A percentile compares a stretch with the other conserved stretches of the same genome.
phyloP scores from a whole-genome alignment of 2,113 vertebrate species.

The Hydropotes inermis region DNA sequence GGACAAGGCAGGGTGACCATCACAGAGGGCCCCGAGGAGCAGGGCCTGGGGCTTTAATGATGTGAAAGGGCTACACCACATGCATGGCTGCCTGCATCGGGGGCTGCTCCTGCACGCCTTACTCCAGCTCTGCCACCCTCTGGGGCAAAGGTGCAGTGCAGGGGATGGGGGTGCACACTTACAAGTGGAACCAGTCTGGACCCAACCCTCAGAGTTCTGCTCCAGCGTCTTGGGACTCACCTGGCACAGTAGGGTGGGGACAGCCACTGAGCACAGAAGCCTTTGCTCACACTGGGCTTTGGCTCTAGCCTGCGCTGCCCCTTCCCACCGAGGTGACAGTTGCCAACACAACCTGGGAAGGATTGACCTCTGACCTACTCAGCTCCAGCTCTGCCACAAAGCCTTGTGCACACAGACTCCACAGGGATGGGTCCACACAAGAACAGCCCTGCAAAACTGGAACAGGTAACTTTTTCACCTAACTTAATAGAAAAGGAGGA shows the following conservation, averaged over 20 bases:
- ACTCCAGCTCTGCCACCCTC: not conserved
- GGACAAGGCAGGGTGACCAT: accelerated
- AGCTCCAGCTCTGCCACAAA: not conserved
- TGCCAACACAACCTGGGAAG: not conserved
- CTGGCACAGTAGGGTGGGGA: not conserved
- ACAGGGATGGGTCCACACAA: accelerated
- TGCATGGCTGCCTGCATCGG: accelerated
- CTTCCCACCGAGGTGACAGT: not conserved
- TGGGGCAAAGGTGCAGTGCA: not conserved
- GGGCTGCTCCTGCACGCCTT: not conserved
- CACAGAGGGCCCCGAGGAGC: not conserved
- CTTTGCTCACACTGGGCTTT: not conserved
- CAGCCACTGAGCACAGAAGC: not conserved
- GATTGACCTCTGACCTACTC: not conserved
- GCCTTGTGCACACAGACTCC: not conserved
- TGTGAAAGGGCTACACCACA: not conserved
- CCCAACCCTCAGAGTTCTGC: not conserved
- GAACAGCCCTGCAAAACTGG: not conserved
- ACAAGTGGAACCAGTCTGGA: not conserved
- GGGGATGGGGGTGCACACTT: not conserved
- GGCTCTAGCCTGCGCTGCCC: not conserved
- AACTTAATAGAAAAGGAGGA: not conserved
- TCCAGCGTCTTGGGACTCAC: not conserved
- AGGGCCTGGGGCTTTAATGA: not conserved
- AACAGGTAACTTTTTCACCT: not conserved